Evolutionary conservation across 2,113 vertebrate species (phyloP), one percentile per base, ranked within the genome.

Genomic region (Catharus bicknelli): DNA sequence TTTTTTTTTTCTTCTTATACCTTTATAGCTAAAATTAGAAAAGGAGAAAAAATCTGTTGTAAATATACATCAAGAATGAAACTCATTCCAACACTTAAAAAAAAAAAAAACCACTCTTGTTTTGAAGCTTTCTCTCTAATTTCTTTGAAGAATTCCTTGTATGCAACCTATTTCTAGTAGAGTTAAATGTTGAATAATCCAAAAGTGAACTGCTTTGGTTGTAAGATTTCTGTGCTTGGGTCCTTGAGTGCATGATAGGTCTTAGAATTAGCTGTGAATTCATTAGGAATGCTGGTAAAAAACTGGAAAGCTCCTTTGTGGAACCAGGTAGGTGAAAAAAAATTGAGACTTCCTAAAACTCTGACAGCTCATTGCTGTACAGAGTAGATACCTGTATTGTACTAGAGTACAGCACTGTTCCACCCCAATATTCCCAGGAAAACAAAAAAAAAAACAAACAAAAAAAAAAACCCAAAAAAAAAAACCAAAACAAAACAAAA

Each of bases 81-180:
- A 16, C 11, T 92, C 20, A 76, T 61, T 34, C 32, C 34, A 53
- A 72, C 7, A 34, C 19, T 57, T 57, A 18, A 91, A 74, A 40
- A n/a, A 50, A 40, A 47, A n/a, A n/a, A n/a, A n/a, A n/a, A n/a
- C n/a, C n/a, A n/a, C 25, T 43, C 32, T 55, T 72, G 5, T 27
- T 90, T 78, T 34, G 62, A 86, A 92, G 73, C 3, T 48, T 73
- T 83, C 26, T 47, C 42, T 77, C 29, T 63, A 34, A 70, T 87
- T 66, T 90, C 26, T 77, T 69, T 55, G 34, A 92, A 69, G 30
- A 78, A 47, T 66, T 79, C 50, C 67, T 93, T 67, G 45, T 54
- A 62, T 90, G 54, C 22, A 83, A 66, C 34, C 17, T 73, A 5
- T 83, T 93, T 91, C 29, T 27, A 58, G 32, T 7, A 10, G 32